Conservation (phyloP, 1,140 invertebrate genomes). For the Sesamia nonagrioides region DNA sequence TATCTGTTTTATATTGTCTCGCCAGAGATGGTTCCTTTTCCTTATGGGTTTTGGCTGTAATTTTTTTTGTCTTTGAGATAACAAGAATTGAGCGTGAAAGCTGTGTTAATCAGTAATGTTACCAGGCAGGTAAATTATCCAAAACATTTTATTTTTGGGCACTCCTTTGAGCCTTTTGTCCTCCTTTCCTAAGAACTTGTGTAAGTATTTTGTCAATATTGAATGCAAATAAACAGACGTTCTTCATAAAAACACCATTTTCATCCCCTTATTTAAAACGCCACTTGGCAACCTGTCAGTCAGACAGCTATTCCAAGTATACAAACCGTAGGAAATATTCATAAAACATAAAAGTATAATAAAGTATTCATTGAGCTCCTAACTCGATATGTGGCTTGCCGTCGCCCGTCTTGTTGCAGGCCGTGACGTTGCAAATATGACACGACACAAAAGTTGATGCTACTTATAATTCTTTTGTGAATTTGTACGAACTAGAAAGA, state of each 20-base stretch:
- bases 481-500: no score
- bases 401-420: constrained; percentile 8
- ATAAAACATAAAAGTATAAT: constrained; percentile 45
- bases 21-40: neutral
- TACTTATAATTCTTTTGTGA: neutral
- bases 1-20: neutral
- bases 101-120: no score
- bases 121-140: no score
- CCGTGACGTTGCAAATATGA: constrained; percentile 20
- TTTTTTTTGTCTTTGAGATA: neutral
- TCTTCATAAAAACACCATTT: neutral
- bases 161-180: no score
- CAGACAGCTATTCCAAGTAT: neutral
- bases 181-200: no score
- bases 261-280: constrained; percentile 15
- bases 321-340: constrained; percentile 22
- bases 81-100: no score
- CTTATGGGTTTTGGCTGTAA: neutral
- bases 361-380: constrained; percentile 38
- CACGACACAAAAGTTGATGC: constrained; percentile 8
- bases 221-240: neutral
- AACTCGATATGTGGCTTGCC: constrained; percentile 28
- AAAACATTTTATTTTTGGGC: no score
- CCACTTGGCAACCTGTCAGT: constrained; percentile 5
- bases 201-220: neutral